phyloP scores from a whole-genome alignment of 2,888 invertebrate species.

The Agrochola macilenta region DNA sequence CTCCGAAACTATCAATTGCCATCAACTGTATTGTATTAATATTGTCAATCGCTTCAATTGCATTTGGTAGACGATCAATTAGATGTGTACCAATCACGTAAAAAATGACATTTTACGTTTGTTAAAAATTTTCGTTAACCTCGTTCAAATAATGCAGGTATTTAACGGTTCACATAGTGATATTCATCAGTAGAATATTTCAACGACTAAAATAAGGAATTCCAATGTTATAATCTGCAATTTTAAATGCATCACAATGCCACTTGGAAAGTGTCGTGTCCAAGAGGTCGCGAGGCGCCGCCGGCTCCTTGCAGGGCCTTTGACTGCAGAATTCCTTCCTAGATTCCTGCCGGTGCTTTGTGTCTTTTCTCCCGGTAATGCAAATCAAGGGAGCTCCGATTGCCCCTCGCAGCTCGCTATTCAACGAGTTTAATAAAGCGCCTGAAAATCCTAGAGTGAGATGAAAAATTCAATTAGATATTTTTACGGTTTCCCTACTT shows the following conservation, averaged over 20 bases:
- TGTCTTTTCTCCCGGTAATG: constrained; percentile 76
- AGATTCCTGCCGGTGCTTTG: constrained; percentile 76
- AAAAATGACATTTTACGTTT: no score
- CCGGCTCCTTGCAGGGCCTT: constrained; percentile 64
- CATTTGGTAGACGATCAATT: no score
- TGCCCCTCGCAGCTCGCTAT: constrained; percentile 77
- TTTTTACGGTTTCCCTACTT: constrained; percentile 76
- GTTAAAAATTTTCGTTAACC: not conserved
- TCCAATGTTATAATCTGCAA: constrained; percentile 29
- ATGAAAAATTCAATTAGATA: constrained; percentile 86
- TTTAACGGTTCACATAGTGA: not conserved
- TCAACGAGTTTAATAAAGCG: constrained; percentile 83
- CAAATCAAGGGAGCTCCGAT: constrained; percentile 81
- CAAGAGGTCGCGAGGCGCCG: constrained; percentile 43
- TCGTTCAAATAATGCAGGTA: not conserved
- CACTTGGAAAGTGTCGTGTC: constrained; percentile 34
- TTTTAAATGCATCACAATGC: constrained; percentile 47
- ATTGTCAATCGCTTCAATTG: no score
- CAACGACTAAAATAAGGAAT: not conserved
- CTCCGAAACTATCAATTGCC: no score
- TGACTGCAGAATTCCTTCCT: constrained; percentile 74
- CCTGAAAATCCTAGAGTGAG: constrained; percentile 75
- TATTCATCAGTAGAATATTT: not conserved
- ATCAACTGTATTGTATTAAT: no score
- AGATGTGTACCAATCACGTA: no score